phyloP scores from a whole-genome alignment of 2,797 vertebrate species.

The Gambusia yucatana region DNA sequence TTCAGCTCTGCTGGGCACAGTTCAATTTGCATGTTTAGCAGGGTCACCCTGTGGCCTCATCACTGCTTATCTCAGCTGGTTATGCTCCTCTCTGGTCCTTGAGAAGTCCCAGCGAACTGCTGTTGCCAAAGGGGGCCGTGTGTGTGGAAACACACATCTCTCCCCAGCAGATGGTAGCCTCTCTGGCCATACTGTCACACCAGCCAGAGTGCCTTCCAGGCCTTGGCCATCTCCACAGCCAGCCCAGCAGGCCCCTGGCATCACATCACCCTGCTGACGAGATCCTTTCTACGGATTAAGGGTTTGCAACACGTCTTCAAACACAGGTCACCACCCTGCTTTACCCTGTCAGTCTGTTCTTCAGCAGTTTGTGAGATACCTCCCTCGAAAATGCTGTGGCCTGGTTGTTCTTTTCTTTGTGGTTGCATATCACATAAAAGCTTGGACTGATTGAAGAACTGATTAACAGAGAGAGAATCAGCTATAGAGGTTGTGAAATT shows the following conservation, averaged over 20 bases:
- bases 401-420: constrained; percentile 11
- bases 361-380: constrained; percentile 33
- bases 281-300: constrained; percentile 74
- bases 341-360: constrained; percentile 18
- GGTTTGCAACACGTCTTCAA: constrained; percentile 64
- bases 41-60: constrained; percentile 56
- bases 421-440: constrained; percentile 24
- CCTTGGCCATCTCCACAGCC: constrained; percentile 67
- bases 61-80: constrained; percentile 41
- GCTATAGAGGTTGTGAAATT: constrained; percentile 38
- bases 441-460: constrained; percentile 16
- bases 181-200: constrained; percentile 76
- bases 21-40: constrained; percentile 33
- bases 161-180: constrained; percentile 82
- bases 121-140: constrained; percentile 62
- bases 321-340: constrained; percentile 65
- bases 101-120: constrained; percentile 65
- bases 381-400: neutral
- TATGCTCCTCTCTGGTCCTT: constrained; percentile 62
- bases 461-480: constrained; percentile 38
- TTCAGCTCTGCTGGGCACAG: constrained; percentile 11
- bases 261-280: constrained; percentile 59
- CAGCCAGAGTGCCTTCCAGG: constrained; percentile 77
- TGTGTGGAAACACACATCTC: constrained; percentile 71
- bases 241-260: constrained; percentile 75